Evolutionary conservation across 2,113 vertebrate genomes (phyloP).

Genomic region (Acrocephalus arundinaceus): DNA sequence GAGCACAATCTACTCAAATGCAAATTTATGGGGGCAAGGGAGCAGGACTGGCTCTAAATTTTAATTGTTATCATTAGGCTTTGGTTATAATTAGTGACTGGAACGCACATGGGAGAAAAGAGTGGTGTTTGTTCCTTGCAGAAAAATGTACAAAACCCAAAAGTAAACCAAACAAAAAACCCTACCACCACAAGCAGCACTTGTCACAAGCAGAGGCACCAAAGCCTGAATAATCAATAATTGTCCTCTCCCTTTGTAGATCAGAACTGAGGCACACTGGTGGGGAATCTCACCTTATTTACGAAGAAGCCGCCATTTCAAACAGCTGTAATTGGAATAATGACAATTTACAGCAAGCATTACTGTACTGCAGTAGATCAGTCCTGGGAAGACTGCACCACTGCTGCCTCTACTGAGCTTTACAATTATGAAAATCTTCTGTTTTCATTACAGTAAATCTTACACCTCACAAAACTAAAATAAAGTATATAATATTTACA

Average conservation of each 20-base stretch:
- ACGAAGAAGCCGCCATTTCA: neutral
- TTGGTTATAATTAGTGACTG: neutral
- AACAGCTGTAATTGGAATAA: neutral
- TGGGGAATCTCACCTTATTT: neutral
- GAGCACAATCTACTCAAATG: neutral
- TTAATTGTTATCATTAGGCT: neutral
- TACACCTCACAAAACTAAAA: slow-evolving; percentile 36
- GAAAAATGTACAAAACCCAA: neutral
- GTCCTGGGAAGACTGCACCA: neutral
- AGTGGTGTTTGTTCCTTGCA: neutral
- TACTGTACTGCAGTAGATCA: neutral
- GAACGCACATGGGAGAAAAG: neutral
- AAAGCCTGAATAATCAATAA: neutral
- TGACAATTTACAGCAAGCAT: neutral
- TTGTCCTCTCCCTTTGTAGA: neutral
- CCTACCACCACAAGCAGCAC: neutral
- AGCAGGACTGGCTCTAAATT: neutral
- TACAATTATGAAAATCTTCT: neutral
- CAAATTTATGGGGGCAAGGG: neutral
- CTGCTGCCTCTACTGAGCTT: neutral
- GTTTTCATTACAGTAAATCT: slow-evolving; percentile 24
- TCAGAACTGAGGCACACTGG: neutral
- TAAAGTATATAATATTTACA: slow-evolving; percentile 50
- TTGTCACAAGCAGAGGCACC: slow-evolving; percentile 3
- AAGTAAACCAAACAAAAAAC: neutral